Percentiles rank a stretch among this genome's conserved stretches.
Conservation (phyloP, 2,113 vertebrate genomes). For the Talpa occidentalis region DNA sequence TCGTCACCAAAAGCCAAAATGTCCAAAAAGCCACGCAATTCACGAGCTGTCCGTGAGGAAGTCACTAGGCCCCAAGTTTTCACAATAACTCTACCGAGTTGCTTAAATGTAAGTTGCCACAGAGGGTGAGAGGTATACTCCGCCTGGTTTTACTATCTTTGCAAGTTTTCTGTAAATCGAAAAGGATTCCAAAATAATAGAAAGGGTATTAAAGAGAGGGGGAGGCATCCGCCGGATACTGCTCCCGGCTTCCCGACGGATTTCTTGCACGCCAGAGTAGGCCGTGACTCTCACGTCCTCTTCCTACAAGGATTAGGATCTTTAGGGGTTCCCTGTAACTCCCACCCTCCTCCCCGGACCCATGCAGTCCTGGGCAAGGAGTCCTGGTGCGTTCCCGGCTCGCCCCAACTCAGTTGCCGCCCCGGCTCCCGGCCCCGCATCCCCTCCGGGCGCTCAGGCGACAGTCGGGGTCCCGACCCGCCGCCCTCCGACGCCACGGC, state of each 20-base stretch:
- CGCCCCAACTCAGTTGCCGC: background rate
- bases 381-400: background rate
- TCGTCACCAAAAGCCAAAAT: background rate
- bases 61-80: constrained; percentile 21
- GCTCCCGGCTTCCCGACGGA: background rate
- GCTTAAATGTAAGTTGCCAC: background rate
- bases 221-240: background rate
- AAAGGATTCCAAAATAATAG: background rate
- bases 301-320: background rate
- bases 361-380: background rate
- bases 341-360: background rate
- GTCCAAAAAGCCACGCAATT: background rate
- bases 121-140: background rate
- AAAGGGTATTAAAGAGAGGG: background rate
- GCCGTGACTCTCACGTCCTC: background rate
- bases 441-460: background rate
- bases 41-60: background rate
- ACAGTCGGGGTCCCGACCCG: background rate
- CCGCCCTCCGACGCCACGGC: background rate
- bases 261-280: background rate
- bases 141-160: background rate
- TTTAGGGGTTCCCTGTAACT: background rate
- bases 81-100: background rate
- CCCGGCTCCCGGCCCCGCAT: background rate
- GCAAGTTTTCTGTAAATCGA: background rate